Evolutionary conservation across 2,113 vertebrate species (phyloP), one percentile per base, ranked within the genome.

Genomic region (Sialia sialis): DNA sequence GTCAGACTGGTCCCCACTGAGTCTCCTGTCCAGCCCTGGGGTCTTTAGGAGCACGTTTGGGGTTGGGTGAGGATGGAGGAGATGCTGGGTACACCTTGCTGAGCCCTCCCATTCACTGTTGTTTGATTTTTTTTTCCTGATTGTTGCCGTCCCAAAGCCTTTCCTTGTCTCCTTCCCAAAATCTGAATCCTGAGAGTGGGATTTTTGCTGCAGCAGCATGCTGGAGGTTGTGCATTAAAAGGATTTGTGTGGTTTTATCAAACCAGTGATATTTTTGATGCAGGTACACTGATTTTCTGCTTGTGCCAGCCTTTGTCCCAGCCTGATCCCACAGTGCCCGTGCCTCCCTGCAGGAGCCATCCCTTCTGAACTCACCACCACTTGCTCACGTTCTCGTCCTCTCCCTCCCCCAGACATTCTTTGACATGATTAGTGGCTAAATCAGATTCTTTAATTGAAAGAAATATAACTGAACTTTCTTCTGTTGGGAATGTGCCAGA

Each of bases 401-500:
- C 81, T 83, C 88, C 90, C 93, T 96, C 96, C 95, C 90, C 92
- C 90, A 93, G 83, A 95, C 93, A 94, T 97, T 96, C 91, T 87
- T 94, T 92, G 96, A 95, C 93, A 86, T 94, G 83, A 89, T 90
- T 80, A 93, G 95, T 93, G 89, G 90, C 79, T 94, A 51, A 77
- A 96, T 87, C 93, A 16, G 77, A 90, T 94, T 78, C 70, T 92
- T 96, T 94, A 84, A 87, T 81, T 97, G 90, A 77, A 78, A 91
- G 96, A 96, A 94, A 84, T 93, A 83, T 78, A 94, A 83, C 94
- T 95, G 51, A 69, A 87, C 79, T 93, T 94, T 95, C 86, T 94
- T 90, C 93, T 94, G 77, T 10, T 43, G 84, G 26, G 93, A 95
- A 90, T 94, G 51, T 25, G 41, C 96, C 75, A 64, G 94, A 93